Evolutionary conservation across 1,140 invertebrate genomes (phyloP), one percentile per base, ranked within the genome.

Genomic region (Drosophila melanica): DNA sequence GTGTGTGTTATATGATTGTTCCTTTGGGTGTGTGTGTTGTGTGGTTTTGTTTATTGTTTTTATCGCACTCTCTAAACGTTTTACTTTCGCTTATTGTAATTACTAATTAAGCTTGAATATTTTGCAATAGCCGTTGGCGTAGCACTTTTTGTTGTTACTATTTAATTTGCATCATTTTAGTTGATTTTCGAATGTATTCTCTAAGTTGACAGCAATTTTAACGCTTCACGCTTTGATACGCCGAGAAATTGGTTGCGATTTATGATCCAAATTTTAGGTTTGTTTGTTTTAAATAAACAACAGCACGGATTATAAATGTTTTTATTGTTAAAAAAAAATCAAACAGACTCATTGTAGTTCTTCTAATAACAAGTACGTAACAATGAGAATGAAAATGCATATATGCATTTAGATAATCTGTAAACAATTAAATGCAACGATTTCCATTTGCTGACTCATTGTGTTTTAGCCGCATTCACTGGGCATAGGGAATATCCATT

Each of bases 1-100:
- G 6, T 47, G 8, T 58, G 11, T 58, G n/a, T 18, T 18, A 18
- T 18, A 2, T 18, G 18, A 2, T 18, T 18, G 18, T 18, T 18
- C 18, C 18, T 7, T 55, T 12, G 20, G n/a, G 33, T 18, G 18
- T 42, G 11, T 41, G 35, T 45, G 35, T 53, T 51, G 33, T 42
- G 0, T 14, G 42, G 10, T 57, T 12, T 62, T 68, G 23, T 64
- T 65, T 58, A 69, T 53, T 35, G 12, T 9, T 9, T 73, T 54
- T 66, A 59, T 72, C 69, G 39, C 59, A 54, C 60, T 72, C 54
- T 60, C 60, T 76, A 72, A 71, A 65, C 68, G 68, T 66, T 72
- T 72, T 72, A 76, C 73, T 76, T 76, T 76, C 73, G 68, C 73
- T 76, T 76, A 76, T 76, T 76, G 47, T 63, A 76, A 60, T 72